Conservation (phyloP, 2,113 vertebrate genomes). For the Paradisaea rubra region DNA sequence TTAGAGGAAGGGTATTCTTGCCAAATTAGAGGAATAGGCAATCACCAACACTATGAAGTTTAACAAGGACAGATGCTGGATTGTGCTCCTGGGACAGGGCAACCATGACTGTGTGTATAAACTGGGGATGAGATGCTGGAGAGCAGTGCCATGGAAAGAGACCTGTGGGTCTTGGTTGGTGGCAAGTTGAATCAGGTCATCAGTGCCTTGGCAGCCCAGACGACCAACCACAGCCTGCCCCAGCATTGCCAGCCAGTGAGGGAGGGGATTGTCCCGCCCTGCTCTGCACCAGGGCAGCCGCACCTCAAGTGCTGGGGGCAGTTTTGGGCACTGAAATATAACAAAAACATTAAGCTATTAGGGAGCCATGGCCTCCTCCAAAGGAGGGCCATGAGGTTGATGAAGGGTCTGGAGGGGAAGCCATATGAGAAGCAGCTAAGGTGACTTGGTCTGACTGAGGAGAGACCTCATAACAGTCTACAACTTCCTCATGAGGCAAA, state of each 20-base stretch:
- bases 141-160: background rate
- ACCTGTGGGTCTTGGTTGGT: background rate
- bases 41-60: background rate
- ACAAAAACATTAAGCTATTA: background rate
- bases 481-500: accelerated
- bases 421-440: background rate
- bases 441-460: background rate
- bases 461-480: background rate
- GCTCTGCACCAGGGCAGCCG: background rate
- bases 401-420: background rate
- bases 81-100: background rate
- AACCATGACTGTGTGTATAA: background rate
- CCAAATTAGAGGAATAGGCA: background rate
- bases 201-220: background rate
- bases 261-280: background rate
- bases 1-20: background rate
- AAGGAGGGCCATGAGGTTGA: background rate
- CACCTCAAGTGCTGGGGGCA: background rate
- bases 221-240: background rate
- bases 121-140: background rate
- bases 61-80: background rate
- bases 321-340: background rate
- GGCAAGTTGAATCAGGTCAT: background rate
- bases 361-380: background rate
- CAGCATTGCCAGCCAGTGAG: accelerated